These are phyloP conservation scores for Meteorus sp. DNA, from an alignment of 1,140 invertebrate genomes.

Conservation along the genomic window DNA sequence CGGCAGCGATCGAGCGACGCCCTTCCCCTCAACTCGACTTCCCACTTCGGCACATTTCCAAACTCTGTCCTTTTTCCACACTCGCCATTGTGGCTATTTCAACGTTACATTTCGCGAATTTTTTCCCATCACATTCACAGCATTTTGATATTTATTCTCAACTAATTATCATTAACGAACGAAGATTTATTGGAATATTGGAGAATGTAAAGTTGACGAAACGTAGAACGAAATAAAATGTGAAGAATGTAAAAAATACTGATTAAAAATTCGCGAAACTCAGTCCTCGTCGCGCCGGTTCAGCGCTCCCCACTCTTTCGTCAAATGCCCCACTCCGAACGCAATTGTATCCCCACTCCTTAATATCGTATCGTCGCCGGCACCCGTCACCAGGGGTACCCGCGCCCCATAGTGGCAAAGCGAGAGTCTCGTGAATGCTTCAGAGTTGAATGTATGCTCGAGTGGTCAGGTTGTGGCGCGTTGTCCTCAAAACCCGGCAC, in stretches of 20 bases:
- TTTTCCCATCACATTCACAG: constrained; percentile 1
- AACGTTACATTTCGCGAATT: neutral
- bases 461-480: constrained; percentile 17
- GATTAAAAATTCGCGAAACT: neutral
- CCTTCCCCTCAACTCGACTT: constrained; percentile 25
- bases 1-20: constrained; percentile 47
- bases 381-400: constrained; percentile 5
- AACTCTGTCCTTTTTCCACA: constrained; percentile 1
- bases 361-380: neutral
- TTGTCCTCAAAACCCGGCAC: constrained; percentile 27
- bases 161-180: no score
- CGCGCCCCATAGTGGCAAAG: constrained; percentile 9
- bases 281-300: neutral
- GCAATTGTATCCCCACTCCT: neutral
- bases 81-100: constrained; percentile 9
- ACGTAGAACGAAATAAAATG: no score
- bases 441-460: constrained; percentile 35
- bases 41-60: constrained; percentile 9
- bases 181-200: no score
- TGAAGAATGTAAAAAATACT: no score
- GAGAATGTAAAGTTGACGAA: no score
- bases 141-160: no score
- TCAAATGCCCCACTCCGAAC: neutral
- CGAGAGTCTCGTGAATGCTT: neutral
- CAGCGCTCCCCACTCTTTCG: constrained; percentile 13